A percentile compares a stretch with the other conserved stretches of the same genome.
phyloP scores from a whole-genome alignment of 2,797 vertebrate species.

The Lacerta viridis region DNA sequence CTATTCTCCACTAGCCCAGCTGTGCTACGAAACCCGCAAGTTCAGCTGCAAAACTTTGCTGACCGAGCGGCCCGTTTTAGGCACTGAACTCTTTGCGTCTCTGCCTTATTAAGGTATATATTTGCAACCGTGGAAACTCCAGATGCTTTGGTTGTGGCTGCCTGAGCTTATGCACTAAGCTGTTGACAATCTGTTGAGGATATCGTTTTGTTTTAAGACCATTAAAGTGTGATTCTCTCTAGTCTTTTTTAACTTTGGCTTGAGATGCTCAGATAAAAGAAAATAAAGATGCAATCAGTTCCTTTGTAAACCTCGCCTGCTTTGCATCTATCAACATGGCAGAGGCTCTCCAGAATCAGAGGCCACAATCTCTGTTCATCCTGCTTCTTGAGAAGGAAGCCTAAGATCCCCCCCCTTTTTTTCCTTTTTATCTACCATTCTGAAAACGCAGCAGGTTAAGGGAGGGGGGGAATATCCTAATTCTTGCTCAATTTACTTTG shows the following conservation, averaged over 20 bases:
- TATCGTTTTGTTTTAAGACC: conserved; percentile 70
- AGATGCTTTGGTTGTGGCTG: conserved; percentile 69
- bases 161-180: conserved; percentile 51
- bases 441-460: conserved; percentile 76
- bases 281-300: conserved; percentile 81
- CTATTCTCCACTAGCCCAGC: conserved; percentile 64
- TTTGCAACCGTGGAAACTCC: conserved; percentile 63
- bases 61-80: conserved; percentile 72
- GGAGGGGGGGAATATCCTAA: conserved; percentile 71
- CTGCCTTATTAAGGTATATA: conserved; percentile 72
- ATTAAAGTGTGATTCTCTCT: conserved; percentile 71
- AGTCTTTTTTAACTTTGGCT: conserved; percentile 70
- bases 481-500: conserved; percentile 76
- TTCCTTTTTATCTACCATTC: conserved; percentile 68
- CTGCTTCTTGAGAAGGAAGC: conserved; percentile 72
- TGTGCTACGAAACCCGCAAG: conserved; percentile 58
- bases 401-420: conserved; percentile 54
- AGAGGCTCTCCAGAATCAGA: conserved; percentile 68
- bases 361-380: conserved; percentile 73
- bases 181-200: conserved; percentile 64
- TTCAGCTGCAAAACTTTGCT: conserved; percentile 76
- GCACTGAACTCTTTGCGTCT: conserved; percentile 64
- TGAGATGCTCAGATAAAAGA: conserved; percentile 75
- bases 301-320: conserved; percentile 77
- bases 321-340: conserved; percentile 77